phyloP scores from a whole-genome alignment of 30 jellyfish, hydroid and myxozoan genomes.

The Chrysaora quinquecirrha region DNA sequence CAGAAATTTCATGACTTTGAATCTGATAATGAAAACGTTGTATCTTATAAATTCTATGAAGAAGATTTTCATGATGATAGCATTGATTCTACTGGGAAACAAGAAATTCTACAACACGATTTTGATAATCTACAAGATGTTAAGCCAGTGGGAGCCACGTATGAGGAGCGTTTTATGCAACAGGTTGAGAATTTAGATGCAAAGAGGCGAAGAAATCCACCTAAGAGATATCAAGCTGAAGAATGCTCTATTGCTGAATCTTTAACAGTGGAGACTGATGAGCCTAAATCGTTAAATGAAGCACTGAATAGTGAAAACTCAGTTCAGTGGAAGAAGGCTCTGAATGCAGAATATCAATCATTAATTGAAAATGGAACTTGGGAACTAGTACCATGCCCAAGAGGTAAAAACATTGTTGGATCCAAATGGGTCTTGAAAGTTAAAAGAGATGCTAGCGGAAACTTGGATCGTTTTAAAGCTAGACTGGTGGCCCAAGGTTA shows the following conservation, averaged over 20 bases:
- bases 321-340: slow-evolving; percentile 48
- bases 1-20: slow-evolving; percentile 50
- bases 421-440: too few species aligned
- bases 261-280: slow-evolving; percentile 34
- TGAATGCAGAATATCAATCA: slow-evolving; percentile 31
- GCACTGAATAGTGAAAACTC: slow-evolving; percentile 41
- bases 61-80: slow-evolving; percentile 5
- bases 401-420: slow-evolving; percentile 49
- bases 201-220: slow-evolving; percentile 37
- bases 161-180: slow-evolving; percentile 52
- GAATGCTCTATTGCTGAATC: slow-evolving; percentile 20
- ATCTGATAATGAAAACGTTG: slow-evolving; percentile 6
- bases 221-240: slow-evolving; percentile 22
- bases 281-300: slow-evolving; percentile 16
- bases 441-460: too few species aligned
- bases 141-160: slow-evolving; percentile 60
- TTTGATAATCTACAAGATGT: slow-evolving; percentile 21
- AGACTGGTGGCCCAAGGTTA: too few species aligned
- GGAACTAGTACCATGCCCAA: slow-evolving; percentile 50
- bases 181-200: slow-evolving; percentile 48
- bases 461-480: too few species aligned
- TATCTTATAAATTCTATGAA: slow-evolving; percentile 5
- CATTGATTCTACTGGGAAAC: slow-evolving; percentile 11
- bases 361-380: slow-evolving; percentile 43
- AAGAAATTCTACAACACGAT: slow-evolving; percentile 16